Evolutionary conservation across 2,888 invertebrate species (phyloP).

Genomic region (Microplitis deprimator): DNA sequence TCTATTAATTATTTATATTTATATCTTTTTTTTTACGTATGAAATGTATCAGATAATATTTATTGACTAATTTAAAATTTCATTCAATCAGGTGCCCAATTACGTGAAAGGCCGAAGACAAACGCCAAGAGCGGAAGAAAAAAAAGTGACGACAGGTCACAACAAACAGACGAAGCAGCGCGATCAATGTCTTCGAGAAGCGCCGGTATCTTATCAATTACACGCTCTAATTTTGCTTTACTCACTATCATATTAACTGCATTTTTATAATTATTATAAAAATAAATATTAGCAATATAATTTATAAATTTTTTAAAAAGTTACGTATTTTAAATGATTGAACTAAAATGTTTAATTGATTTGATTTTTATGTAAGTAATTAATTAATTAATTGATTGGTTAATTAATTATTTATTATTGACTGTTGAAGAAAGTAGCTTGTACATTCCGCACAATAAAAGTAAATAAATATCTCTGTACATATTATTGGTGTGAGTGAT

Average conservation of each 20-base stretch:
- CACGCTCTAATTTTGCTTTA: slow-evolving; percentile 36
- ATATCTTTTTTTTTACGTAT: not conserved
- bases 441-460: slow-evolving; percentile 49
- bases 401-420: slow-evolving; percentile 12
- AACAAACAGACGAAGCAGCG: slow-evolving; percentile 61
- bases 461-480: slow-evolving; percentile 46
- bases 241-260: slow-evolving; percentile 38
- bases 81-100: slow-evolving; percentile 47
- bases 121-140: slow-evolving; percentile 46
- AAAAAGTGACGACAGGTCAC: slow-evolving; percentile 53
- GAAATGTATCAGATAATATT: not conserved
- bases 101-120: slow-evolving; percentile 48
- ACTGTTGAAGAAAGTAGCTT: slow-evolving; percentile 39
- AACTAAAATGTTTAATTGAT: too few species aligned
- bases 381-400: not conserved
- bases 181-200: slow-evolving; percentile 65
- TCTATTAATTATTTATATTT: too few species aligned
- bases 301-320: not conserved
- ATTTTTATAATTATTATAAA: slow-evolving; percentile 47
- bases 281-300: not conserved
- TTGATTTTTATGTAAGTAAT: not conserved
- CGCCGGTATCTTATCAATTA: slow-evolving; percentile 46
- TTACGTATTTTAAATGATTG: too few species aligned
- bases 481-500: slow-evolving; percentile 40
- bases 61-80: slow-evolving; percentile 9